Evolutionary conservation across 2,113 vertebrate genomes (phyloP).

Genomic region (Entomyzon cyanotis): DNA sequence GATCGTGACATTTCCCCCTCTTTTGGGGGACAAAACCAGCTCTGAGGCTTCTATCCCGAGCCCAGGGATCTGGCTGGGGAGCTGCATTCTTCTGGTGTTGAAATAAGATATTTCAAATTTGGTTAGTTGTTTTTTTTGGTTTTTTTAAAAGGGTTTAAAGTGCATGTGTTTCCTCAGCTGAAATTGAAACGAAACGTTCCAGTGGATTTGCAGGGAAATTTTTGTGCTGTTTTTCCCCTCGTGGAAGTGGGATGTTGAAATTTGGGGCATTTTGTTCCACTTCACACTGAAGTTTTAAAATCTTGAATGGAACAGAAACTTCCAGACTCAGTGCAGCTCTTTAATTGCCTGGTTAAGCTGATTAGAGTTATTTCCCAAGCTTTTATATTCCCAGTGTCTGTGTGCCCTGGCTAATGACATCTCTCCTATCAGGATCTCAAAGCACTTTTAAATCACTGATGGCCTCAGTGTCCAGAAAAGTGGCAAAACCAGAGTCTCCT

Average conservation of each 20-base stretch:
- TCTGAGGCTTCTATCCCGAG: rapidly evolving
- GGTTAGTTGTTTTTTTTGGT: not conserved
- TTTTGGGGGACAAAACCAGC: not conserved
- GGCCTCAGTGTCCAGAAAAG: not conserved
- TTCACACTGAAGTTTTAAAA: constrained; percentile 11
- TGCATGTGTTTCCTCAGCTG: constrained; percentile 33
- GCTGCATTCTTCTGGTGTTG: constrained; percentile 45
- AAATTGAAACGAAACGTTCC: constrained; percentile 14
- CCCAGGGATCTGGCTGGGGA: constrained; percentile 5
- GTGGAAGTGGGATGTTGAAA: constrained; percentile 14
- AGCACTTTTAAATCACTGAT: not conserved
- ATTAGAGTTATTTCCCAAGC: not conserved
- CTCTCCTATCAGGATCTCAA: not conserved
- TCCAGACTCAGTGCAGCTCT: not conserved
- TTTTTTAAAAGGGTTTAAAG: constrained; percentile 24
- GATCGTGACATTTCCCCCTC: not conserved
- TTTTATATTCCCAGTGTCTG: not conserved
- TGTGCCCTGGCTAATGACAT: not conserved
- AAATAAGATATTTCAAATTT: constrained; percentile 23
- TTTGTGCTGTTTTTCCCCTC: not conserved
- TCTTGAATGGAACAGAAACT: constrained; percentile 1
- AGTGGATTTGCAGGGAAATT: not conserved
- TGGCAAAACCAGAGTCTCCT: not conserved
- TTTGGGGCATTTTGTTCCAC: constrained; percentile 44
- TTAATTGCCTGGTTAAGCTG: not conserved